Evolutionary conservation across 2,113 vertebrate genomes (phyloP).

Genomic region (Antigone vipio): DNA sequence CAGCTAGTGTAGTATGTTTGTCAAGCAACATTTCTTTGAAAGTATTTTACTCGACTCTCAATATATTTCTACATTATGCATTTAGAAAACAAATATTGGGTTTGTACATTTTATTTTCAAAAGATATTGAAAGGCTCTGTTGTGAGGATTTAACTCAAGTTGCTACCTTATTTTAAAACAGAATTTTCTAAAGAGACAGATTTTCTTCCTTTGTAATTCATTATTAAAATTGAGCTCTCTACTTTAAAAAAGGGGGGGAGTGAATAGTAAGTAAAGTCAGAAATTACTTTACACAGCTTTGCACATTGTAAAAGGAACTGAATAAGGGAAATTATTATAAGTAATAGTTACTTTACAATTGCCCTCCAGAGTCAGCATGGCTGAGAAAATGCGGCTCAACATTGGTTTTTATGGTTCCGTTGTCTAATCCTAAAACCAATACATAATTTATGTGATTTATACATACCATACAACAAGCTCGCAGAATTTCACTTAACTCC

Average conservation of each 20-base stretch:
- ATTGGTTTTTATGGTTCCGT: background rate
- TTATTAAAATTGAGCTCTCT: background rate
- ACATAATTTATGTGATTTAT: background rate
- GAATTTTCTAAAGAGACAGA: background rate
- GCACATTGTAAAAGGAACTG: background rate
- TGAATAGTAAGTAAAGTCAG: background rate
- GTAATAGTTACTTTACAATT: background rate
- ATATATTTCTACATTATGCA: background rate
- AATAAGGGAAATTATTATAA: background rate
- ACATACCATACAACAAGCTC: fast-evolving
- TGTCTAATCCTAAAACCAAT: background rate
- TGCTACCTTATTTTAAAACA: background rate
- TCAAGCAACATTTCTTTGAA: background rate
- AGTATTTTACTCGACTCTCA: background rate
- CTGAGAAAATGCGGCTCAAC: background rate
- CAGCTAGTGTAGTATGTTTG: background rate
- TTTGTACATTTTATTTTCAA: background rate
- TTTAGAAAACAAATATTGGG: background rate
- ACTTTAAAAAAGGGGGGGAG: background rate
- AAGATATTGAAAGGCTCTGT: background rate
- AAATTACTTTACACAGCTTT: background rate
- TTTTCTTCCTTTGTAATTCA: background rate
- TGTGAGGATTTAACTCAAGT: background rate
- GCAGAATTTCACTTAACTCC: background rate
- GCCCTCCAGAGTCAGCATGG: background rate